These are phyloP conservation scores for Calliphora vicina DNA, from an alignment of 1,140 invertebrate genomes.

Conservation along the genomic window DNA sequence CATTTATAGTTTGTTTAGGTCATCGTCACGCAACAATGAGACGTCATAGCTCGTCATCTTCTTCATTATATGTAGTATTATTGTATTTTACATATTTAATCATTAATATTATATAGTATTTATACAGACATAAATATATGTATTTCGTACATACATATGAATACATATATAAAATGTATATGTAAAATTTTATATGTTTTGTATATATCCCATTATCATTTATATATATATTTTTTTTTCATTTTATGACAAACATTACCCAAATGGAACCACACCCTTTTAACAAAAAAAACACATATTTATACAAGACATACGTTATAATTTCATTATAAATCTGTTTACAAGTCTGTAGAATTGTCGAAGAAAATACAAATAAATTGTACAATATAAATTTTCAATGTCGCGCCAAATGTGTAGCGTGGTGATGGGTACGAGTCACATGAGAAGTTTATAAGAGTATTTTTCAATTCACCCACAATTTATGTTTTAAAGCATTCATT, in stretches of 20 bases:
- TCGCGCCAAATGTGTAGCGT: neutral
- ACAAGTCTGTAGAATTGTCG: neutral
- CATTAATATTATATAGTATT: neutral
- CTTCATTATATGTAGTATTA: neutral
- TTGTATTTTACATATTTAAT: neutral
- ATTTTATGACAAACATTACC: neutral
- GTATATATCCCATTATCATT: neutral
- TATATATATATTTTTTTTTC: neutral
- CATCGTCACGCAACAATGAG: neutral
- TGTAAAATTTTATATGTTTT: no score
- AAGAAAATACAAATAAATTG: neutral
- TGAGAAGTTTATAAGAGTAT: neutral
- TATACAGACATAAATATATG: neutral
- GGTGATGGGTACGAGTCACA: neutral
- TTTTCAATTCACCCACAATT: neutral
- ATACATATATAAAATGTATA: no score
- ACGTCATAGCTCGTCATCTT: slow-evolving; percentile 6
- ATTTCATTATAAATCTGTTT: neutral
- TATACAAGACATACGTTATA: neutral
- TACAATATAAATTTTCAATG: neutral
- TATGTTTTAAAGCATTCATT: neutral
- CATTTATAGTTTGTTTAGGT: neutral
- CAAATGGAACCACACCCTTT: slow-evolving; percentile 14
- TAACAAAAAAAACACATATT: neutral
- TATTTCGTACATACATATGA: neutral